These are phyloP conservation scores for Ectemnius cavifrons DNA, from an alignment of 2,888 invertebrate genomes.

Conservation along the genomic window DNA sequence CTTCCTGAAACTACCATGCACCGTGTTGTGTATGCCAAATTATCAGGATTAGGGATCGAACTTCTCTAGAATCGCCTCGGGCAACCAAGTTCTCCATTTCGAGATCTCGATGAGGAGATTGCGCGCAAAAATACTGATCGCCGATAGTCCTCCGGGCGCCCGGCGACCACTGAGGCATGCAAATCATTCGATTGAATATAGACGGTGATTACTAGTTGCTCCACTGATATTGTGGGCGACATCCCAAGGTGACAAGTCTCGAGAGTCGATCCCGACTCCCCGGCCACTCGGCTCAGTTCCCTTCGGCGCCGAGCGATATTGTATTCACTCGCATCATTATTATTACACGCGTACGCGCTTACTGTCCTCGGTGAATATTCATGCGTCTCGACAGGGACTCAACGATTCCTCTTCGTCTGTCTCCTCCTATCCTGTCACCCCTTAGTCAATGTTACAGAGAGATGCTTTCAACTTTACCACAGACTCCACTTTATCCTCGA, in stretches of 20 bases:
- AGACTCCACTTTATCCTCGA: no score
- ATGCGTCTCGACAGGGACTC: constrained; percentile 7
- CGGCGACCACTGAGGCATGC: constrained; percentile 15
- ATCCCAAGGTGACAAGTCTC: constrained; percentile 39
- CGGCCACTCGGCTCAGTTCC: constrained; percentile 2
- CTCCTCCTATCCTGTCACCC: no score
- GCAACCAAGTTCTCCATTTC: no score
- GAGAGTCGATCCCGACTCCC: constrained; percentile 14
- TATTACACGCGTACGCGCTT: constrained; percentile 39
- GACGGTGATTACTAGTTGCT: constrained; percentile 22
- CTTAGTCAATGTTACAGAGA: no score
- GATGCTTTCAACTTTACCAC: no score
- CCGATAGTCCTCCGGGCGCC: no score
- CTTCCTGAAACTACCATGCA: not conserved
- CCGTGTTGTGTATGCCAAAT: not conserved
- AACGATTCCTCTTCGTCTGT: not conserved
- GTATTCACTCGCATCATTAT: constrained; percentile 29
- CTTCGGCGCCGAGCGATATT: constrained; percentile 15
- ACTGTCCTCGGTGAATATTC: constrained; percentile 60
- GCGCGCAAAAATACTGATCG: no score
- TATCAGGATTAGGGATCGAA: no score
- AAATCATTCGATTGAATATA: constrained; percentile 28
- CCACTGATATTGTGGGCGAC: constrained; percentile 48
- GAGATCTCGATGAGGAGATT: no score
- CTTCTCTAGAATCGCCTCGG: no score